phyloP scores from a whole-genome alignment of 2,113 vertebrate species.

The Orycteropus afer region DNA sequence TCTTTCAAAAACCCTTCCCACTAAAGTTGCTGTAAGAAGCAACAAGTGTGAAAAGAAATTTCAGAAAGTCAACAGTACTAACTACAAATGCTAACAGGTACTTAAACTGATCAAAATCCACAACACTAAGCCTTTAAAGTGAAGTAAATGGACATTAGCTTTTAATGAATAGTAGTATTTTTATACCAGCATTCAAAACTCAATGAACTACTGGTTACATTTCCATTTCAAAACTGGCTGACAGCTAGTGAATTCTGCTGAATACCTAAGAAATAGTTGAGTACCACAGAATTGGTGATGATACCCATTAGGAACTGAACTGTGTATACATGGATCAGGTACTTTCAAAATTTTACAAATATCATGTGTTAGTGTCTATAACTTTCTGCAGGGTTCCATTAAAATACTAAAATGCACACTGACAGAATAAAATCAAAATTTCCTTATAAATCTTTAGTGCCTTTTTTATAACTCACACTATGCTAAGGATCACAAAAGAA shows the following conservation, averaged over 20 bases:
- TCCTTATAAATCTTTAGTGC: background rate
- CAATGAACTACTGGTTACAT: background rate
- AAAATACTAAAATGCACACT: background rate
- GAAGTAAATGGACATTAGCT: slow-evolving; percentile 18
- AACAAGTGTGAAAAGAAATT: slow-evolving; percentile 18
- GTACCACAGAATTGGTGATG: background rate
- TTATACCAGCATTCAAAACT: background rate
- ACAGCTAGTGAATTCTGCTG: background rate
- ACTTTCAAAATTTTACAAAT: slow-evolving; percentile 3
- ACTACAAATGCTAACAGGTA: background rate
- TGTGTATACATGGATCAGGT: background rate
- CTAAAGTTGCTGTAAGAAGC: background rate
- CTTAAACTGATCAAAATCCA: background rate
- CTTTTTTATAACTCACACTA: background rate
- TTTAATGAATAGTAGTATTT: background rate
- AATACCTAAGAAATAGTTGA: slow-evolving; percentile 16
- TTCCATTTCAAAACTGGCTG: background rate
- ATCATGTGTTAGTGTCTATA: background rate
- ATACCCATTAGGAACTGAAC: background rate
- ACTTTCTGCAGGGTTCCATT: background rate
- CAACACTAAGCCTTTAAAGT: background rate
- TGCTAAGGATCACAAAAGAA: background rate
- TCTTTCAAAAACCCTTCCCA: background rate
- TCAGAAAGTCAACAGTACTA: background rate
- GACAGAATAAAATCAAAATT: background rate